Evolutionary conservation across 2,113 vertebrate species (phyloP), one percentile per base, ranked within the genome.

Genomic region (Alces alces): DNA sequence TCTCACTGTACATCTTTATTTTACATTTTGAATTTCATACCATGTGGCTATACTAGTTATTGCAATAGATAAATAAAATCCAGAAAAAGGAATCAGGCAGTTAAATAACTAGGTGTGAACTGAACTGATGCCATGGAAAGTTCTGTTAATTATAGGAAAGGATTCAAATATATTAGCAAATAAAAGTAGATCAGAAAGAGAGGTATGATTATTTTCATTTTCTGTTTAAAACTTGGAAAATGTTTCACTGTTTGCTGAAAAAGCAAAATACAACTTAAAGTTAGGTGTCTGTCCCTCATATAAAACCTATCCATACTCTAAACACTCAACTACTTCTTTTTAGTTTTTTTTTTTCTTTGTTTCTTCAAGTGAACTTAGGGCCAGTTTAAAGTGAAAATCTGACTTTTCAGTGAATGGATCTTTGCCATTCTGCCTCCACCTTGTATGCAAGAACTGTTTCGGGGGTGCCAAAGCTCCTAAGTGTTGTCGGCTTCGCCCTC

Each of bases 181-280:
- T 96, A 89, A 79, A 95, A 90, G 39, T 89, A 76, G 57, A 66
- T 86, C 55, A 84, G 73, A 39, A 95, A 91, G 47, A 96, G 50
- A 86, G 17, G 28, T 84, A 13, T 83, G 28, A 47, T 82, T 88
- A 21, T 87, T 96, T 95, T 91, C 17, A 83, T 88, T 91, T 93
- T 93, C 58, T 95, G 9, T 86, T 86, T 84, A 45, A 94, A 98
- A 89, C 23, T 70, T 80, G 93, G 33, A 86, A 95, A 91, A 89
- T 93, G 47, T 92, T 86, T 90, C 39, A 78, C 43, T 30, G 14
- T 61, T 64, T 92, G 16, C 64, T 93, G n/a, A 43, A 80, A 88
- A 95, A 96, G 45, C 86, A 83, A 87, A 86, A 66, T 84, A 58
- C 95, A 98, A 88, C 55, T 90, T 84, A 82, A 96, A 10, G 58